A percentile compares a stretch with the other conserved stretches of the same genome.
phyloP scores from a whole-genome alignment of 2,888 invertebrate genomes.

The Flexamia atlantica region DNA sequence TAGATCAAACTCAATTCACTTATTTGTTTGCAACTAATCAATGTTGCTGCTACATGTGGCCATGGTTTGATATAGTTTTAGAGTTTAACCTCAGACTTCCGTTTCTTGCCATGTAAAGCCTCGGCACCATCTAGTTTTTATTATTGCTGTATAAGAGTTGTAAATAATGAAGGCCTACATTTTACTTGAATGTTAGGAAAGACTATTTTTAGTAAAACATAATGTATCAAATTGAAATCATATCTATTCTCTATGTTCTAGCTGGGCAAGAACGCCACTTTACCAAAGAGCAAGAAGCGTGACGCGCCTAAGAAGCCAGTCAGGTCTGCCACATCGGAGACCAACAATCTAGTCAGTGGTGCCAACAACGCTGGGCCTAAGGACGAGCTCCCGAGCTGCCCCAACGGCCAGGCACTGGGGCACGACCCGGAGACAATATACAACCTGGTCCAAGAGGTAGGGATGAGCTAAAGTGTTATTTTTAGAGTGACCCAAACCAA shows the following conservation, averaged over 20 bases:
- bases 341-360: background rate
- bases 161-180: too few relatives aligned
- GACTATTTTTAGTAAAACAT: too few relatives aligned
- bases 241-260: background rate
- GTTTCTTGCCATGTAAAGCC: too few relatives aligned
- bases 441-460: constrained; percentile 56
- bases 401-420: constrained; percentile 2
- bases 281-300: constrained; percentile 59
- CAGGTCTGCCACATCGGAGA: constrained; percentile 52
- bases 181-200: too few relatives aligned
- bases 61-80: too few relatives aligned
- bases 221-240: too few relatives aligned
- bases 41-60: too few relatives aligned
- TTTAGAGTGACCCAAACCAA: too few relatives aligned
- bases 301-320: constrained; percentile 60
- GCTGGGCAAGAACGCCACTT: constrained; percentile 58
- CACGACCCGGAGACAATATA: constrained; percentile 43
- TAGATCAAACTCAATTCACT: too few relatives aligned
- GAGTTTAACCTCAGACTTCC: too few relatives aligned
- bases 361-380: background rate
- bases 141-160: background rate
- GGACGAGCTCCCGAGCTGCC: constrained; percentile 8
- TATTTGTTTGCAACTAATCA: too few relatives aligned
- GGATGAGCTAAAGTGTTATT: background rate
- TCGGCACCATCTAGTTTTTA: too few relatives aligned